Base-by-base conservation (phyloP, 2,113 vertebrate species). In the Nanger granti region DNA sequence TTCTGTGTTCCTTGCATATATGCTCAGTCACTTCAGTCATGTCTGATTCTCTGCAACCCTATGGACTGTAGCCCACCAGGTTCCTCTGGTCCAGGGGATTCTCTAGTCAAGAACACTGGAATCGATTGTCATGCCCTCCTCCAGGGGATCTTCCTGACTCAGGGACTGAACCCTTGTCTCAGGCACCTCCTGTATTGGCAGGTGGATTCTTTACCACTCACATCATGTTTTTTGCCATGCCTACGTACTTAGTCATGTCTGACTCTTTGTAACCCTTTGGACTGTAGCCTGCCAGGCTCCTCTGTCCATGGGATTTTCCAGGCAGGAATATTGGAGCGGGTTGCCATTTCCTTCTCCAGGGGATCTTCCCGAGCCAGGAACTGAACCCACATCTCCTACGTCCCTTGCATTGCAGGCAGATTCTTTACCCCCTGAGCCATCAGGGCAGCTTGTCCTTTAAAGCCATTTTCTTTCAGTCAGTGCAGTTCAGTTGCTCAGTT, bases 1-100 rank as follows among this genome's bases (percentile, higher is more conserved):
- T 12, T 76, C 15, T 34, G 62, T 22, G n/a, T 7, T 83, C 26
- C 8, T 1, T 31, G 26, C 0, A 0, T 73, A 37, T 73, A 37
- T 24, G n/a, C 20, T 73, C 20, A 73, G 69, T 37, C 20, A 73
- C n/a, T 24, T 41, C 69, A 73, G 69, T 37, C 69, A 73, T 24
- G 18, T 41, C 20, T 73, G 69, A 73, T 73, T 73, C 69, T 73
- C n/a, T 73, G 69, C 0, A 0, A 73, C n/a, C 2, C n/a, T 41
- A 7, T 12, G n/a, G n/a, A 24, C n/a, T 41, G n/a, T 24, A 41
- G 69, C 69, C 69, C n/a, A 41, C 69, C 10, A 12, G n/a, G 5
- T 5, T 24, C n/a, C 69, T 41, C 10, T 73, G 69, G n/a, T 73
- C n/a, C 10, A 6, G 24, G 69, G 69, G 20, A 41, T 41, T 73